A percentile compares a stretch with the other conserved stretches of the same genome.
Evolutionary conservation across 1,140 invertebrate genomes (phyloP).

Genomic region (Samia ricini): DNA sequence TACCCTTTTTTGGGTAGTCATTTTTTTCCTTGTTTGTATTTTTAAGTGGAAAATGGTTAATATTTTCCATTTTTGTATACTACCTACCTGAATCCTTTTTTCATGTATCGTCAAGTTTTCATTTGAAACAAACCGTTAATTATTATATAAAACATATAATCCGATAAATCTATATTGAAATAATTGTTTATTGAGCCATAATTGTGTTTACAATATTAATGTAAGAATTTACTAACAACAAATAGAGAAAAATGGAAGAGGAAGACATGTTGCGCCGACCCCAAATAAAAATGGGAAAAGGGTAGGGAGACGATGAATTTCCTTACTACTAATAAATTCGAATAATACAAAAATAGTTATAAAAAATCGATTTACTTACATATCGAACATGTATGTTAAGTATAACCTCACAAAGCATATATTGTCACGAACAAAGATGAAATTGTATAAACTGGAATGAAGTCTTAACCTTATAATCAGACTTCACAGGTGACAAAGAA

Average conservation of each 20-base stretch:
- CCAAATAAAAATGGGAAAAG: too few relatives aligned
- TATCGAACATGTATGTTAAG: neutral
- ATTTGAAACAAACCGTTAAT: neutral
- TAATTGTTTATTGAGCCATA: too few relatives aligned
- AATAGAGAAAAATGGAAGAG: too few relatives aligned
- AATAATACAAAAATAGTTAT: neutral
- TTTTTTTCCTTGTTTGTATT: conserved; percentile 28
- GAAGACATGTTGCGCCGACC: too few relatives aligned
- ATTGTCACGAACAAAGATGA: neutral
- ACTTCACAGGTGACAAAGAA: neutral
- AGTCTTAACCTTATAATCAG: neutral
- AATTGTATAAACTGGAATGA: neutral
- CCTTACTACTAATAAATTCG: too few relatives aligned
- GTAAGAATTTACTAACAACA: too few relatives aligned
- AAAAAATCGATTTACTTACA: neutral
- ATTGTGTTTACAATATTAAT: too few relatives aligned
- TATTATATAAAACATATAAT: too few relatives aligned
- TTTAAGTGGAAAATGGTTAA: neutral
- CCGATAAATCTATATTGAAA: too few relatives aligned
- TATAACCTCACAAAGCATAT: neutral
- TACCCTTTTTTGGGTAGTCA: conserved; percentile 33
- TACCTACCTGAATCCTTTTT: neutral
- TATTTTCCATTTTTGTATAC: neutral
- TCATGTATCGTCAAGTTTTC: neutral
- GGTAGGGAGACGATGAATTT: too few relatives aligned